These are phyloP conservation scores for Chloroceryle aenea DNA, from an alignment of 2,113 vertebrate genomes.

Conservation along the genomic window DNA sequence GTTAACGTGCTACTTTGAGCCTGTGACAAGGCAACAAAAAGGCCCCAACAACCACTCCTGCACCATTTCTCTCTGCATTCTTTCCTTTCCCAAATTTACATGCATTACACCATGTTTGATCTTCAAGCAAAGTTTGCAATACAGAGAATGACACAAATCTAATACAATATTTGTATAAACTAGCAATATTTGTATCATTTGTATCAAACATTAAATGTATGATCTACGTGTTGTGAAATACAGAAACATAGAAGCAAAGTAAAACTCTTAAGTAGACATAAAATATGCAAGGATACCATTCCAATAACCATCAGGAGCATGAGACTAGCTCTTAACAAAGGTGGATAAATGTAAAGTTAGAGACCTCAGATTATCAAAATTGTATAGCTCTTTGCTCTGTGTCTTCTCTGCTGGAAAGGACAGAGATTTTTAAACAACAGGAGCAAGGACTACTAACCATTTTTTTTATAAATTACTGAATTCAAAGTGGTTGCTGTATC, in stretches of 20 bases:
- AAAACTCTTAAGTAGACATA: not conserved
- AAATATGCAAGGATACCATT: not conserved
- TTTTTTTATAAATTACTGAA: not conserved
- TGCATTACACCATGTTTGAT: not conserved
- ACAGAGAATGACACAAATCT: not conserved
- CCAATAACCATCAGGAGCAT: not conserved
- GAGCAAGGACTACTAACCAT: not conserved
- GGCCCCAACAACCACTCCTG: not conserved
- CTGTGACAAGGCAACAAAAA: not conserved
- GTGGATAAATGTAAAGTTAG: not conserved
- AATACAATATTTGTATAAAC: not conserved
- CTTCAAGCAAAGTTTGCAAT: not conserved
- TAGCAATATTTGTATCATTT: not conserved
- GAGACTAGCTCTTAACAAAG: not conserved
- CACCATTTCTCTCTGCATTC: not conserved
- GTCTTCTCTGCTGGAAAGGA: not conserved
- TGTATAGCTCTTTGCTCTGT: not conserved
- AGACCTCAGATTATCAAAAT: not conserved
- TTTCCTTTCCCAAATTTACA: not conserved
- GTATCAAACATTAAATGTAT: not conserved
- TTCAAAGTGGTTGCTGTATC: not conserved
- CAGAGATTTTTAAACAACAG: not conserved
- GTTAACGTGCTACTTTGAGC: accelerated
- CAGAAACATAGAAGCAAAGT: not conserved
- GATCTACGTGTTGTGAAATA: not conserved